These are phyloP conservation scores for Sebastes diaconus DNA, from an alignment of 2,797 vertebrate genomes.

Conservation along the genomic window DNA sequence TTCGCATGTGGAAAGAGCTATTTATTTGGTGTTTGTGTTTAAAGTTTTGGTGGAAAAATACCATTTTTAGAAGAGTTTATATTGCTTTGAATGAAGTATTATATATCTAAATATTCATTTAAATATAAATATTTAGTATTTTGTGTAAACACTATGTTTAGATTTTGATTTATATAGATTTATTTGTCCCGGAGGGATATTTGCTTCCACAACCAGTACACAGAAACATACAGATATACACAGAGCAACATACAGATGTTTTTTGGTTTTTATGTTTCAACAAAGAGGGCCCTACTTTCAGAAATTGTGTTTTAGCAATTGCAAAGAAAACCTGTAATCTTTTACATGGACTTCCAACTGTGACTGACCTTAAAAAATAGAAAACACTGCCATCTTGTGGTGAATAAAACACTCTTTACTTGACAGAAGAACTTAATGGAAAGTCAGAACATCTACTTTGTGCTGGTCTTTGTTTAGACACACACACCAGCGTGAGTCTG, in stretches of 20 bases:
- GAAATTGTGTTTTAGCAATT: not conserved
- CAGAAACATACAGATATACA: too few relatives aligned
- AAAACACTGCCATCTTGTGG: slow-evolving; percentile 56
- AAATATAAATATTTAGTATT: too few relatives aligned
- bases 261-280: not conserved
- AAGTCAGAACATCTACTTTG: not conserved
- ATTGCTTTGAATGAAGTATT: too few relatives aligned
- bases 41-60: too few relatives aligned
- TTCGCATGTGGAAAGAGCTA: too few relatives aligned
- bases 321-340: not conserved
- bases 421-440: not conserved
- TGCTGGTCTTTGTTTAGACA: not conserved
- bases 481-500: not conserved
- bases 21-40: too few relatives aligned
- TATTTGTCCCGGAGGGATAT: too few relatives aligned
- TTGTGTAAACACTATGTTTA: too few relatives aligned
- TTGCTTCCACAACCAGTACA: too few relatives aligned
- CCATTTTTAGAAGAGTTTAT: accelerated
- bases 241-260: too few relatives aligned
- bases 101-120: too few relatives aligned
- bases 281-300: not conserved
- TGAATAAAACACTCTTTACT: not conserved
- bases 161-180: too few relatives aligned
- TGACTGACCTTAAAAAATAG: not conserved
- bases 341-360: not conserved